Evolutionary conservation across 2,113 vertebrate species (phyloP), one percentile per base, ranked within the genome.

Genomic region (Hepsetus odoe): DNA sequence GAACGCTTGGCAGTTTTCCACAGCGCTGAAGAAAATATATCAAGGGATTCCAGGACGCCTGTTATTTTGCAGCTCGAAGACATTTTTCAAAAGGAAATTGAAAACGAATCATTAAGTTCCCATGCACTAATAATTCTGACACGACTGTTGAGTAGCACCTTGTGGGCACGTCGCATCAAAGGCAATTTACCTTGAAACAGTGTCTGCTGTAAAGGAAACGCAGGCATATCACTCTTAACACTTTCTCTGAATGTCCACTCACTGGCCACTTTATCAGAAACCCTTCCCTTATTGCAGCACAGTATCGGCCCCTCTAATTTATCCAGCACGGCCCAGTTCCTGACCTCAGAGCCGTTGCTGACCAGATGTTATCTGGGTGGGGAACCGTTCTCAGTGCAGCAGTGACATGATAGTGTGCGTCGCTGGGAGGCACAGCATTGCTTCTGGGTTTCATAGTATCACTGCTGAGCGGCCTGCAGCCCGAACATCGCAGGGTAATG

Each of bases 121-220:
- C 33, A 22, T 8, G 32, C 14, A 16, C 32, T 61, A 61, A 71
- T 62, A 38, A 38, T n/a, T 78, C 76, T 51, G 55, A 71, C 67
- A 58, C 35, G 40, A 22, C 35, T 13, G 1, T 5, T 1, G 65
- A 44, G 53, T 26, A 44, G 65, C 38, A 71, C 56, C 38, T 35
- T 26, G 35, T 44, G n/a, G 4, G 28, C 28, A 75, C 72, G 22
- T 32, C 5, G 30, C 51, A 42, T 67, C 20, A 26, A 69, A 42
- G 32, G 28, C 20, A 30, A 10, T 68, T 68, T 58, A 42, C 14
- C 67, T 33, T 40, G 10, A 75, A 65, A 65, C 61, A 38, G 61
- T 33, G 18, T 5, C 46, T 2, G 46, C 46, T 20, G 0, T 49
- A 6, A 32, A 16, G 30, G 1, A 18, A 8, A n/a, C 12, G 35